phyloP scores from a whole-genome alignment of 1,140 invertebrate species.

The Rhagoletis zephyria region DNA sequence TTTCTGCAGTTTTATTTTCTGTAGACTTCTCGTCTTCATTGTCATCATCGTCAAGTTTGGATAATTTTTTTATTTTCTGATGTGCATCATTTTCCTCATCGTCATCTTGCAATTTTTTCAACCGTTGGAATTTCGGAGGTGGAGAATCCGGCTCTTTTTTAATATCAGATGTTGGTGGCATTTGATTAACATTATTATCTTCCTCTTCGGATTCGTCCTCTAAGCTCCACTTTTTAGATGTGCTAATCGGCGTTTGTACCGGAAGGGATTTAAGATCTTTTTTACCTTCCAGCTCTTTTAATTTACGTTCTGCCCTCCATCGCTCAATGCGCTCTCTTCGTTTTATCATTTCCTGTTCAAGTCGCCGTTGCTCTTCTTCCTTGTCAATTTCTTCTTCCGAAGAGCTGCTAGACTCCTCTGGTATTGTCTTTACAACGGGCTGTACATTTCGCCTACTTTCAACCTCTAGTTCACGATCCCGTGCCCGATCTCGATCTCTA shows the following conservation, averaged over 20 bases:
- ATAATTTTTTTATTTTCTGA: slow-evolving; percentile 74
- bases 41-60: slow-evolving; percentile 73
- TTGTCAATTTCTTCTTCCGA: slow-evolving; percentile 67
- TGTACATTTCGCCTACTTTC: slow-evolving; percentile 58
- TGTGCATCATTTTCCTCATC: slow-evolving; percentile 75
- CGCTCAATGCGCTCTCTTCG: slow-evolving; percentile 92
- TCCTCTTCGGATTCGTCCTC: slow-evolving; percentile 90
- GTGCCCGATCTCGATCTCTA: slow-evolving; percentile 71
- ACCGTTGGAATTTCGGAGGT: slow-evolving; percentile 70
- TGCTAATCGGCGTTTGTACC: slow-evolving; percentile 63
- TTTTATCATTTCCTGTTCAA: slow-evolving; percentile 97
- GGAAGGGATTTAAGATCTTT: slow-evolving; percentile 76
- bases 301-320: slow-evolving; percentile 91
- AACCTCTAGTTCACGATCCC: slow-evolving; percentile 59
- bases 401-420: slow-evolving; percentile 63
- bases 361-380: slow-evolving; percentile 89
- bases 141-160: slow-evolving; percentile 66
- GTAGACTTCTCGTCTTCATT: slow-evolving; percentile 72
- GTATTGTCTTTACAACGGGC: slow-evolving; percentile 52
- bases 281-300: slow-evolving; percentile 85
- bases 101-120: slow-evolving; percentile 75
- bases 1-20: slow-evolving; percentile 72
- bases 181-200: slow-evolving; percentile 65
- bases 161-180: slow-evolving; percentile 40
- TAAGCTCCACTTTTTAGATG: slow-evolving; percentile 91